Conservation (phyloP, 2,113 vertebrate genomes). For the Aleadryas rufinucha region DNA sequence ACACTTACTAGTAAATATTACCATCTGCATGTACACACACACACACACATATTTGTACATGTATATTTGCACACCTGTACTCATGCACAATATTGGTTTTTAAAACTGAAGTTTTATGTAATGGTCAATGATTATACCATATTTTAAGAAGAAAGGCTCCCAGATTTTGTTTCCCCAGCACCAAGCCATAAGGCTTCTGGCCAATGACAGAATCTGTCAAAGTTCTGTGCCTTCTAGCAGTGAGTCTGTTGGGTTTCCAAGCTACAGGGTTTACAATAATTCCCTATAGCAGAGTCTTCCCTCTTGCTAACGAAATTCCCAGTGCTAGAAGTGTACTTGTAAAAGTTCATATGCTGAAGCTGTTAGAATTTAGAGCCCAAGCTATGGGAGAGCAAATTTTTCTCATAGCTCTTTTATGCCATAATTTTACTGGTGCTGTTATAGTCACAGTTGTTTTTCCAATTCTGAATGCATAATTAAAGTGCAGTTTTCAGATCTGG, state of each 20-base stretch:
- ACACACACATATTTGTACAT: neutral
- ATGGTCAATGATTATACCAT: neutral
- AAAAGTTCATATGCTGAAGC: neutral
- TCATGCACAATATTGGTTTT: neutral
- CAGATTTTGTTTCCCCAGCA: neutral
- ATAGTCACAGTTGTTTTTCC: constrained; percentile 15
- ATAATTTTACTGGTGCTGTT: neutral
- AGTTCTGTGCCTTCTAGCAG: neutral
- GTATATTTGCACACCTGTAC: neutral
- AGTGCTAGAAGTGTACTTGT: neutral
- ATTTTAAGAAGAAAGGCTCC: neutral
- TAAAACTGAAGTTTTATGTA: neutral
- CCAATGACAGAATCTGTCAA: neutral
- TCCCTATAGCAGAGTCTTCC: neutral
- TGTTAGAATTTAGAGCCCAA: neutral
- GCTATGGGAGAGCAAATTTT: neutral
- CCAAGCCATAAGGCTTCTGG: neutral
- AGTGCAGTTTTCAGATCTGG: constrained; percentile 23
- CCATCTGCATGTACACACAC: neutral
- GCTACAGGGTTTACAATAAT: neutral
- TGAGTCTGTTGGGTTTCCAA: neutral
- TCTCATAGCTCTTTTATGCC: neutral
- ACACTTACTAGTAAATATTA: neutral
- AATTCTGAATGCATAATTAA: constrained; percentile 45
- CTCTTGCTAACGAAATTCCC: neutral